phyloP scores from a whole-genome alignment of 2,113 vertebrate species.

The Daphoenositta chrysoptera region DNA sequence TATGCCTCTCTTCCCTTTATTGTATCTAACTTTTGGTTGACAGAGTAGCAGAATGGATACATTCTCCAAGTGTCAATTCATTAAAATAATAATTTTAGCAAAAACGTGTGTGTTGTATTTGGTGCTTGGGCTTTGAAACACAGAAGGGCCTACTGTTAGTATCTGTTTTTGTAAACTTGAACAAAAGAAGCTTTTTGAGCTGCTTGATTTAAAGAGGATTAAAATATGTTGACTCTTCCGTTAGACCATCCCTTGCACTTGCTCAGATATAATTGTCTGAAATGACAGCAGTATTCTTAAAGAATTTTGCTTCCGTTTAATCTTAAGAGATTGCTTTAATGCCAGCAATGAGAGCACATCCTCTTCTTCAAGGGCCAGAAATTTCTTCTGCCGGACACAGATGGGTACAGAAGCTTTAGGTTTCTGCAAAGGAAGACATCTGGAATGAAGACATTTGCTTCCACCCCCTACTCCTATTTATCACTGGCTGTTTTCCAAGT shows the following conservation, averaged over 20 bases:
- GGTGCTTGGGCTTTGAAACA: background rate
- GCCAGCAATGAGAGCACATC: background rate
- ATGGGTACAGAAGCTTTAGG: background rate
- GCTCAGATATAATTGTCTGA: background rate
- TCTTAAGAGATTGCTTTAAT: background rate
- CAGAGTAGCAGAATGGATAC: background rate
- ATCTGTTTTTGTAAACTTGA: background rate
- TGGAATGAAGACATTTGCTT: background rate
- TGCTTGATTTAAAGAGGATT: background rate
- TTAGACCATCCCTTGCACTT: background rate
- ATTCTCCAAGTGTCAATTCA: background rate
- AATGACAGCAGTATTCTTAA: background rate
- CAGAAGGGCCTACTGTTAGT: background rate
- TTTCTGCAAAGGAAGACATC: background rate
- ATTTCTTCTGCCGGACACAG: background rate
- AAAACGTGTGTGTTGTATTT: background rate
- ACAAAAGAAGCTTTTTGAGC: background rate
- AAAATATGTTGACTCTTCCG: background rate
- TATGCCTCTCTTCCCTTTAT: background rate
- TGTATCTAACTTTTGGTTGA: background rate
- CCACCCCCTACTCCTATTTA: background rate
- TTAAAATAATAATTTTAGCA: background rate
- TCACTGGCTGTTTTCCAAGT: background rate
- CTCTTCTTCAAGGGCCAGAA: background rate
- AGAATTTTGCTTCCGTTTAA: background rate